phyloP scores from a whole-genome alignment of 2,888 invertebrate genomes.

The Macrophya alboannulata region DNA sequence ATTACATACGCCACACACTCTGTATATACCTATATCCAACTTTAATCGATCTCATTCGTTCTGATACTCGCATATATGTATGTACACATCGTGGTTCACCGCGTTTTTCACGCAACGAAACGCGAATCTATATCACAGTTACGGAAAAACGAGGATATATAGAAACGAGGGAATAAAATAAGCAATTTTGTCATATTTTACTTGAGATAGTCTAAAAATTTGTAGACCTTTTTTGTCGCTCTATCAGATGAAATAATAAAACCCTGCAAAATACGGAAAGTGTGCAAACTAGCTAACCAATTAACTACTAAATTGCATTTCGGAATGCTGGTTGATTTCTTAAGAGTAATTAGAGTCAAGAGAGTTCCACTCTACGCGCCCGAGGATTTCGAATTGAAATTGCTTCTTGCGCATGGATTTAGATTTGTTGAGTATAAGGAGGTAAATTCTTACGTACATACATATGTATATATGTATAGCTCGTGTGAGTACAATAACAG shows the following conservation, averaged over 20 bases:
- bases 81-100: background rate
- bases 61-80: background rate
- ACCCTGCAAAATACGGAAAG: background rate
- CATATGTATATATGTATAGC: background rate
- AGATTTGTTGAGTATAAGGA: background rate
- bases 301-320: conserved; percentile 24
- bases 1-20: background rate
- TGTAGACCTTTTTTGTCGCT: background rate
- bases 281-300: background rate
- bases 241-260: background rate
- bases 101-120: background rate
- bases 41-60: conserved; percentile 7
- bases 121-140: background rate
- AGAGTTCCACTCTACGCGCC: conserved; percentile 34
- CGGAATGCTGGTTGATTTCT: conserved; percentile 41
- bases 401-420: background rate
- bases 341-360: conserved; percentile 26
- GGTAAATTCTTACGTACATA: background rate
- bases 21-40: background rate
- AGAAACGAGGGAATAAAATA: background rate
- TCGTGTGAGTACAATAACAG: background rate
- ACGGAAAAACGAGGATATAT: background rate
- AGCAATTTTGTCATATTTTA: background rate
- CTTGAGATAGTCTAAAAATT: background rate
- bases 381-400: conserved; percentile 31